Base-by-base conservation (phyloP, 2,797 vertebrate species). In the Takifugu ocellatus region DNA sequence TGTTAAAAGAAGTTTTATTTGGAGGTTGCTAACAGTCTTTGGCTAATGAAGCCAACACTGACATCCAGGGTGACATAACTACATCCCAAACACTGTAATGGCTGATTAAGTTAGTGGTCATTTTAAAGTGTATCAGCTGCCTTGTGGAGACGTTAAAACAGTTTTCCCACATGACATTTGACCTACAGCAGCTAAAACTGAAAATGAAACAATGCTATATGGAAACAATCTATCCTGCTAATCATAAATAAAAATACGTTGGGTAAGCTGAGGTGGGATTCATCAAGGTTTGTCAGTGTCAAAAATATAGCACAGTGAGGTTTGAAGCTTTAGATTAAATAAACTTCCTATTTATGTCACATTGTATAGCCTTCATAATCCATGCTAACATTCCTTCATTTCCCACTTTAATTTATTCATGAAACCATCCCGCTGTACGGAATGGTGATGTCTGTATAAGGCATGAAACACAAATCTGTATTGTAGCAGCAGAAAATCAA, bases 41-140 rank as follows among this genome's bases (percentile, higher is more conserved):
- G 78, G 78, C 72, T 86, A 72, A 12, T 81, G 45, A 67, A 54
- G 53, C 54, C 60, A 73, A 77, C 49, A 70, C 58, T 64, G 63
- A 70, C 55, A 61, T 63, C 49, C 54, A 25, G 43, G 49, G 29
- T 49, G 31, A 56, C 49, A n/a, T 24, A 31, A 53, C 25, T 26
- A 14, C 46, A 9, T 49, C 33, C 49, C 29, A 50, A 15, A 11
- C 43, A 1, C 31, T 66, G 27, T 31, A 48, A 14, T 39, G 12
- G 12, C 69, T 51, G 49, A 33, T 21, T 63, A 54, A 42, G 74
- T 55, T 36, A 74, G 68, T 82, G 76, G 73, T 79, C 33, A 46
- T 59, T 61, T 55, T 21, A 70, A 53, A 42, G 71, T 69, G 73
- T 82, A 33, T 65, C 76, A 89, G 86, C 87, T 89, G 86, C 85